Percentiles rank a stretch among this genome's conserved stretches.
These are phyloP conservation scores for Pollicipes pollicipes DNA, from an alignment of 1,140 invertebrate species.

Conservation along the genomic window DNA sequence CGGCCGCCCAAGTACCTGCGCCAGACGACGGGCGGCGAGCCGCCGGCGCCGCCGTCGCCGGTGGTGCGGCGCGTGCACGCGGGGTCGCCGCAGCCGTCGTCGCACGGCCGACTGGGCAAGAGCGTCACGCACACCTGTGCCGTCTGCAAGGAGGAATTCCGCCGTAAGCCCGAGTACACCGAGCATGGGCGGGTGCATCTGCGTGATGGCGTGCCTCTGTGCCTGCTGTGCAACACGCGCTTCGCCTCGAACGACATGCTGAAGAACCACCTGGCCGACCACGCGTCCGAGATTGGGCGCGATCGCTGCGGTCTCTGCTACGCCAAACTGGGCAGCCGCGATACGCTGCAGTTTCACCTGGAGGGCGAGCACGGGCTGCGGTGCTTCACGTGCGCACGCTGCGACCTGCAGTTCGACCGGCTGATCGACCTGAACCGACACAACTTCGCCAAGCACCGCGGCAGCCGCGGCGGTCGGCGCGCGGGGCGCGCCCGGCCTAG, in stretches of 20 bases:
- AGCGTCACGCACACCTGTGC: neutral
- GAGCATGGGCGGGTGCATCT: neutral
- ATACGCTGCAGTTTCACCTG: neutral
- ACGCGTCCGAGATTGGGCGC: neutral
- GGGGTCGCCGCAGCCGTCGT: too few species aligned
- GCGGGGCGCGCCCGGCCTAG: too few species aligned
- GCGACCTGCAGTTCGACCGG: neutral
- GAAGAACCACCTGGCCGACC: neutral
- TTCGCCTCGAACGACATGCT: neutral
- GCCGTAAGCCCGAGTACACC: neutral
- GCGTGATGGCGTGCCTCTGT: neutral
- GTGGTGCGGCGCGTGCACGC: too few species aligned
- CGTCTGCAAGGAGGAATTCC: neutral
- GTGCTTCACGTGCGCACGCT: neutral
- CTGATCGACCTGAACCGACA: neutral
- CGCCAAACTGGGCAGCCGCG: neutral
- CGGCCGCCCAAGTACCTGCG: neutral
- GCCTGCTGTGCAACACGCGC: constrained; percentile 2
- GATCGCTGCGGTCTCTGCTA: constrained; percentile 2
- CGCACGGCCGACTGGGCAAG: too few species aligned
- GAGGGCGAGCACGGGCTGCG: neutral
- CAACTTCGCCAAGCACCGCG: neutral
- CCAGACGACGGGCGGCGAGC: too few species aligned
- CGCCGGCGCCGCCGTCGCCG: neutral
- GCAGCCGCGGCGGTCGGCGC: neutral